These are phyloP conservation scores for Clupea harengus DNA, from an alignment of 2,113 vertebrate species.

Conservation along the genomic window DNA sequence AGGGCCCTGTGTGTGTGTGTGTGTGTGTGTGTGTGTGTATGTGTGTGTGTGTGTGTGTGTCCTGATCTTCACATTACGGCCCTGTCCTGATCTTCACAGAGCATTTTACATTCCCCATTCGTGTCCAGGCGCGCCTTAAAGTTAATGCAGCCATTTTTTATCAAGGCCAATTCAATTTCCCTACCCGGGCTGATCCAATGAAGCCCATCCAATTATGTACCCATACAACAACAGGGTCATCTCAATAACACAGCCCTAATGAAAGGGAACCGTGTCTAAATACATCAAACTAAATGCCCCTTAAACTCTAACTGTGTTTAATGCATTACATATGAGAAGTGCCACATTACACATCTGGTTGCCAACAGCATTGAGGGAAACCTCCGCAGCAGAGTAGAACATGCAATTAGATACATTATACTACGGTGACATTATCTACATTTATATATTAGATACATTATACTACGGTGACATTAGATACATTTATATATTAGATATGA, in stretches of 20 bases:
- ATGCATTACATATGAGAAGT: constrained; percentile 12
- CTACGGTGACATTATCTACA: not conserved
- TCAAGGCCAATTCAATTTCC: constrained; percentile 30
- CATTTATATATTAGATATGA: too few species aligned
- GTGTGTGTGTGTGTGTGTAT: too few species aligned
- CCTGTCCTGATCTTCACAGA: not conserved
- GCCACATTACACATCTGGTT: constrained; percentile 10
- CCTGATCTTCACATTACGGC: too few species aligned
- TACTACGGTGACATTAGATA: not conserved
- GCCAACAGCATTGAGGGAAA: not conserved
- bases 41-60: too few species aligned
- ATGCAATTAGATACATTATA: not conserved
- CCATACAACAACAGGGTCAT: constrained; percentile 34
- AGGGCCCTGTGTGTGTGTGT: too few species aligned
- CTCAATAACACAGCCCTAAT: constrained; percentile 23
- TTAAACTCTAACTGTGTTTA: not conserved
- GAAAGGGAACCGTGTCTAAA: constrained; percentile 1
- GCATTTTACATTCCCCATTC: not conserved
- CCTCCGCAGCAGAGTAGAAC: not conserved
- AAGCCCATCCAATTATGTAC: constrained; percentile 39
- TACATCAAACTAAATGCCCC: constrained; percentile 18
- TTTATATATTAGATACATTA: not conserved
- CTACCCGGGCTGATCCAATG: constrained; percentile 25
- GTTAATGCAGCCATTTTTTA: constrained; percentile 27
- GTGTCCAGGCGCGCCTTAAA: not conserved